These are phyloP conservation scores for Holotrichia oblita DNA, from an alignment of 1,140 invertebrate genomes.

Conservation along the genomic window DNA sequence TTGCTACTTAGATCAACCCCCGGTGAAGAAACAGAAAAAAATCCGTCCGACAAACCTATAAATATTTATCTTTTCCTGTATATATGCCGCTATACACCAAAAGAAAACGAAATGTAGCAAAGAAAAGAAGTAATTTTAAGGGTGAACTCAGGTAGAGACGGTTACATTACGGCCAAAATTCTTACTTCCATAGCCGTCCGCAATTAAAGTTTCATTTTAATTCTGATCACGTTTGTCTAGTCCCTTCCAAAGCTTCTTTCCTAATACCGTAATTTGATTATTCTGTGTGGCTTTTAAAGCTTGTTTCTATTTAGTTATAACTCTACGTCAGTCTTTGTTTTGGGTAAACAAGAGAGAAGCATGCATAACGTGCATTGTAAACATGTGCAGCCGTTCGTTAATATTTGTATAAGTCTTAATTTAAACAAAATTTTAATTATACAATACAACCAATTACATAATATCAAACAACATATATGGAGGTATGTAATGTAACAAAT, in stretches of 20 bases:
- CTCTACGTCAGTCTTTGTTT: not conserved
- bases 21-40: slow-evolving; percentile 8
- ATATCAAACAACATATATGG: too few species aligned
- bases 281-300: slow-evolving; percentile 25
- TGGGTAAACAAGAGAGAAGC: not conserved
- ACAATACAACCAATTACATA: too few species aligned
- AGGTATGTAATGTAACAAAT: not conserved
- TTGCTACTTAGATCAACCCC: slow-evolving; percentile 15
- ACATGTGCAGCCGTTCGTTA: slow-evolving; percentile 4
- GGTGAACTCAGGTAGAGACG: slow-evolving; percentile 13
- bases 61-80: slow-evolving; percentile 20
- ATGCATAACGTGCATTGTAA: not conserved
- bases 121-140: slow-evolving; percentile 30
- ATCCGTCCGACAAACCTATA: slow-evolving; percentile 30
- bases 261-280: slow-evolving; percentile 26
- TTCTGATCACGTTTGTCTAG: slow-evolving; percentile 23
- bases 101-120: not conserved
- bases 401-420: not conserved
- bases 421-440: not conserved
- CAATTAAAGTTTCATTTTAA: slow-evolving; percentile 33
- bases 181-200: not conserved
- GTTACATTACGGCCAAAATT: slow-evolving; percentile 25
- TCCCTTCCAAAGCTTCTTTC: slow-evolving; percentile 34
- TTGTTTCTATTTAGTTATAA: slow-evolving; percentile 24
- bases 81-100: not conserved